Percentiles rank a stretch among this genome's conserved stretches.
These are phyloP conservation scores for Phyllotis vaccarum DNA, from an alignment of 2,797 vertebrate species.

Conservation along the genomic window DNA sequence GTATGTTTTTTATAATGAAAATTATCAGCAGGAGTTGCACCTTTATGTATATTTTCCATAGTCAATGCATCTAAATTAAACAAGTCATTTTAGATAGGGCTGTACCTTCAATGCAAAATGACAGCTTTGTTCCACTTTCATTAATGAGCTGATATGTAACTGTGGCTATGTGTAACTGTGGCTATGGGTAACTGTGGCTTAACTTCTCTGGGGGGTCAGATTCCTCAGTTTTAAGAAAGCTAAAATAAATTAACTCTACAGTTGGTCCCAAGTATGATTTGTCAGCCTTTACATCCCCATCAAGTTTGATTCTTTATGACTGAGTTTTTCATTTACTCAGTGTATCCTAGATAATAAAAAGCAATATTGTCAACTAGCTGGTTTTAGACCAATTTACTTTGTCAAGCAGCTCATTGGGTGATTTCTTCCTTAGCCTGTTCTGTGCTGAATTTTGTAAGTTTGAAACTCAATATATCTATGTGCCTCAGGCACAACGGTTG, in stretches of 20 bases:
- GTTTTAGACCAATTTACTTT: slow-evolving; percentile 51
- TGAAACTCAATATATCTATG: neutral
- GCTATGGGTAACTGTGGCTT: too few relatives aligned
- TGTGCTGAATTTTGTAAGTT: slow-evolving; percentile 1
- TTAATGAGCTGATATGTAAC: neutral
- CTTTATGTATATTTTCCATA: neutral
- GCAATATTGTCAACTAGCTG: neutral
- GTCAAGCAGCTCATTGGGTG: slow-evolving; percentile 22
- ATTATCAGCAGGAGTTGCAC: neutral
- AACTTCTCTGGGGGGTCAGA: neutral
- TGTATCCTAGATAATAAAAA: slow-evolving; percentile 4
- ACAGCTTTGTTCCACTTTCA: neutral
- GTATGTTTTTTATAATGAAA: neutral
- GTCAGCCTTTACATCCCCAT: neutral
- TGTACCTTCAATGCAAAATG: neutral
- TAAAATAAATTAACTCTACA: slow-evolving; percentile 44
- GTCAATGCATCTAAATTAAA: neutral
- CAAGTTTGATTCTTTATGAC: slow-evolving; percentile 1
- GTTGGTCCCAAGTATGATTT: neutral
- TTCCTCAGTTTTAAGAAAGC: neutral
- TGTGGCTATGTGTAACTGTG: too few relatives aligned
- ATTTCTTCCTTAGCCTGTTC: neutral
- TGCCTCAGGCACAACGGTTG: slow-evolving; percentile 76
- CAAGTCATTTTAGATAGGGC: neutral
- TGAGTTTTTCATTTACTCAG: slow-evolving; percentile 46